Conservation (phyloP, 2,797 vertebrate genomes). For the Bradypodion ventrale region DNA sequence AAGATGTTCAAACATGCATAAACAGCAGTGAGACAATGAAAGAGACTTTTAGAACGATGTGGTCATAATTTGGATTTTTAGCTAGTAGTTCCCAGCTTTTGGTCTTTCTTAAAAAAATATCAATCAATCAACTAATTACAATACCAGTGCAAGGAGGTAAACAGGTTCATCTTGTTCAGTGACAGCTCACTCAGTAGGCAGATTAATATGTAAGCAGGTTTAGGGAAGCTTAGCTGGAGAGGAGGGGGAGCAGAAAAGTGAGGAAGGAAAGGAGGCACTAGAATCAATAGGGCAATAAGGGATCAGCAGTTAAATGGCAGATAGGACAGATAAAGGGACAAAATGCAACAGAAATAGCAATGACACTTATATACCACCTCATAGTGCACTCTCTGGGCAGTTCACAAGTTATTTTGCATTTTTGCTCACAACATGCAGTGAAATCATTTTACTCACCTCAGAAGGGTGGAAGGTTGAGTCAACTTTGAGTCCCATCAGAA, state of each 20-base stretch:
- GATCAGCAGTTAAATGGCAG: not conserved
- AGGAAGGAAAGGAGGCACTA: not conserved
- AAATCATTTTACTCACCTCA: too few species aligned
- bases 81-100: not conserved
- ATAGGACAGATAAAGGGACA: too few species aligned
- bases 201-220: not conserved
- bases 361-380: too few species aligned
- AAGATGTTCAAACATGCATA: conserved; percentile 12
- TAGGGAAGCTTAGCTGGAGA: not conserved
- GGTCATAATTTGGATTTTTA: conserved; percentile 8
- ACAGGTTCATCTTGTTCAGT: not conserved
- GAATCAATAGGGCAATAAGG: not conserved
- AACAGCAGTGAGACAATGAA: not conserved
- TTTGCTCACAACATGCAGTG: too few species aligned
- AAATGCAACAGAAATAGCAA: too few species aligned
- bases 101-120: conserved; percentile 1
- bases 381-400: too few species aligned
- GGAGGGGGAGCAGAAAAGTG: not conserved
- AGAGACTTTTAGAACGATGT: not conserved
- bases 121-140: conserved; percentile 6
- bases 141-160: not conserved
- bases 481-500: too few species aligned
- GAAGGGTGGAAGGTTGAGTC: too few species aligned
- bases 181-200: conserved; percentile 13
- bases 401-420: too few species aligned